Conservation (phyloP, 1,140 invertebrate species). For the Wasmannia auropunctata region DNA sequence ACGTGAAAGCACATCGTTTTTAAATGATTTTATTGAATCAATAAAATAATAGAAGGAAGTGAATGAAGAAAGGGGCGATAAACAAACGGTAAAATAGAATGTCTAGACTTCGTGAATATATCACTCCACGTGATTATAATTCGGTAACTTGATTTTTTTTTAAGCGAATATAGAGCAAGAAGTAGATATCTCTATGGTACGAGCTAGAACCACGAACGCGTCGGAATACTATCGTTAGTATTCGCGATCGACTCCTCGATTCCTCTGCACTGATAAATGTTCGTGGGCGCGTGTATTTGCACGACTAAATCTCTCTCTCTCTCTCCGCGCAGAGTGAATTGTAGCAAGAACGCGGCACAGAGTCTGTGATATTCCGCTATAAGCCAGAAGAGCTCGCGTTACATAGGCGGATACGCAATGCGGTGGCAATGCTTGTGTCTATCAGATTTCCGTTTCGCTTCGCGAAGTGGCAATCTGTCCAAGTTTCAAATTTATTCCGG, state of each 20-base stretch:
- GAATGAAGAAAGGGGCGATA: neutral
- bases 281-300: neutral
- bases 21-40: neutral
- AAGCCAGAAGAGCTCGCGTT: constrained; percentile 55
- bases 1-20: neutral
- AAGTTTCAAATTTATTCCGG: constrained; percentile 60
- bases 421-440: constrained; percentile 16
- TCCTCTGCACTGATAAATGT: neutral
- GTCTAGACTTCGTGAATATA: neutral
- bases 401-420: constrained; percentile 37
- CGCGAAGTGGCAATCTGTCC: constrained; percentile 21
- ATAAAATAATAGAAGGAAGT: neutral
- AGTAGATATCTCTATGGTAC: neutral
- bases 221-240: neutral
- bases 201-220: neutral
- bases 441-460: constrained; percentile 67
- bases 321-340: neutral
- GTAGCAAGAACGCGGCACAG: neutral
- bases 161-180: neutral
- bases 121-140: neutral
- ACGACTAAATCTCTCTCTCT: neutral
- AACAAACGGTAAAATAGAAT: neutral
- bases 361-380: neutral
- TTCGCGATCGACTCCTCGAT: neutral
- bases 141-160: neutral